Evolutionary conservation across 2,888 invertebrate species (phyloP).

Genomic region (Chloroclysta siterata): DNA sequence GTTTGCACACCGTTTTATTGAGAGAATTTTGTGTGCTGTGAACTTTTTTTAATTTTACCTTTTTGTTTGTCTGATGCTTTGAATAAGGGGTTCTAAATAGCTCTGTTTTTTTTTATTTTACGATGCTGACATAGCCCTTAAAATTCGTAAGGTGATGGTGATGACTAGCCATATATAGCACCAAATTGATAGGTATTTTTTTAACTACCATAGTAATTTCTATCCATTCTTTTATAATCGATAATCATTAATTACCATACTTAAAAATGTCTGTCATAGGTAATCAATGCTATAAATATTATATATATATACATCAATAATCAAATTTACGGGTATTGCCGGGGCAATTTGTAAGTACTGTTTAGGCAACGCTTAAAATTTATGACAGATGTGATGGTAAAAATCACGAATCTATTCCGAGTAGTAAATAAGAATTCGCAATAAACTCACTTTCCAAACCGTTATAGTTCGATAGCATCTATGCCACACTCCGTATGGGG

Average conservation of each 20-base stretch:
- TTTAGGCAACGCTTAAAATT: no score
- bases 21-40: constrained; percentile 4
- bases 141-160: not conserved
- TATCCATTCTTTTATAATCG: no score
- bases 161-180: not conserved
- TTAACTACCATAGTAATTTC: no score
- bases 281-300: no score
- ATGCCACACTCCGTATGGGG: constrained; percentile 59
- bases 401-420: not conserved
- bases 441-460: constrained; percentile 63
- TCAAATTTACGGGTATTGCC: no score
- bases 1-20: constrained; percentile 17
- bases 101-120: not conserved
- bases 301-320: no score
- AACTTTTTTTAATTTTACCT: constrained; percentile 37
- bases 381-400: no score
- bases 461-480: constrained; percentile 64
- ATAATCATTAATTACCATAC: no score
- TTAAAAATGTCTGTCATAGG: no score
- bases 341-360: no score
- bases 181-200: no score
- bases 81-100: not conserved
- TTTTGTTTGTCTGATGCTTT: not conserved
- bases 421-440: constrained; percentile 41
- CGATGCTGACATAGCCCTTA: not conserved